These are phyloP conservation scores for Caradrina clavipalpis DNA, from an alignment of 2,888 invertebrate species.

Conservation along the genomic window DNA sequence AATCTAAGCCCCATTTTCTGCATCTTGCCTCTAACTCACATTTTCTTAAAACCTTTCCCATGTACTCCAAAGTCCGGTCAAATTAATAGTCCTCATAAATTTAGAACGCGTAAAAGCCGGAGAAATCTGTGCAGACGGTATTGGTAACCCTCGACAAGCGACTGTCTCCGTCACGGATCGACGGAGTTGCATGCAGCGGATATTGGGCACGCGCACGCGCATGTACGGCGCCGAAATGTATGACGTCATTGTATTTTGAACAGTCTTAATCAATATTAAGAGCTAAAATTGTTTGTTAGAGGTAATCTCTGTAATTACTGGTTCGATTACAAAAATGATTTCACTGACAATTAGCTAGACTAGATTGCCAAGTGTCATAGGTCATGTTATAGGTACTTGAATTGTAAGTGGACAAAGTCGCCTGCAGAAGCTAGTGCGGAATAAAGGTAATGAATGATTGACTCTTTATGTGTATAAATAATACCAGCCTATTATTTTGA, in stretches of 20 bases:
- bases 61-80: neutral
- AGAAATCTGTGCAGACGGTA: neutral
- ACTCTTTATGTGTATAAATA: neutral
- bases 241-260: neutral
- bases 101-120: neutral
- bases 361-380: too few species aligned
- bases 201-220: conserved; percentile 50
- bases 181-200: conserved; percentile 71
- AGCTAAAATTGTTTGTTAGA: too few species aligned
- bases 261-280: neutral
- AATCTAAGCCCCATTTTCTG: neutral
- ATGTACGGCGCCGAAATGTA: conserved; percentile 16
- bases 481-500: too few species aligned
- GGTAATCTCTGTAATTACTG: too few species aligned
- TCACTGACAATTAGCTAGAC: too few species aligned
- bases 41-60: neutral
- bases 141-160: conserved; percentile 56
- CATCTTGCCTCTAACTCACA: neutral
- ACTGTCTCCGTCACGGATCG: conserved; percentile 73
- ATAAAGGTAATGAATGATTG: neutral
- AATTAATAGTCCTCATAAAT: neutral
- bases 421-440: neutral
- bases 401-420: too few species aligned
- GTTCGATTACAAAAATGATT: too few species aligned
- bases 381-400: too few species aligned